Evolutionary conservation across 2,113 vertebrate genomes (phyloP).

Genomic region (Coptodon rendalli): DNA sequence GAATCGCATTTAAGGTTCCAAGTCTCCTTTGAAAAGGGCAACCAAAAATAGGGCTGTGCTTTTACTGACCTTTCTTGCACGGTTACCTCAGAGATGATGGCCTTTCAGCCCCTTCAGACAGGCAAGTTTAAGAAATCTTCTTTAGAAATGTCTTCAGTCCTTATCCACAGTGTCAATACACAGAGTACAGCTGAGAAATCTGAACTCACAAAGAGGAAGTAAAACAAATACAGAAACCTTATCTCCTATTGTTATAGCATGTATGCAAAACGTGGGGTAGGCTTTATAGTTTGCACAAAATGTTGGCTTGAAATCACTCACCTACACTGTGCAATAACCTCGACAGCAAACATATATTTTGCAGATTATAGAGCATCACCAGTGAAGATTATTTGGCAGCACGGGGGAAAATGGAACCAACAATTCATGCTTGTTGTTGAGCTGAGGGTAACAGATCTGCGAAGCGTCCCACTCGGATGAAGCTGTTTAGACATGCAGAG

Average conservation of each 20-base stretch:
- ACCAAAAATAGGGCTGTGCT: constrained; percentile 25
- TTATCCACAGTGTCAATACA: constrained; percentile 21
- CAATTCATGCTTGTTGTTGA: background rate
- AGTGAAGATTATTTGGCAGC: background rate
- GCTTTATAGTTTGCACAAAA: constrained; percentile 10
- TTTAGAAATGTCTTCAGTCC: background rate
- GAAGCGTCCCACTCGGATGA: background rate
- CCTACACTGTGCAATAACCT: background rate
- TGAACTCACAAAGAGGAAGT: background rate
- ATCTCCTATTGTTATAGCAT: background rate
- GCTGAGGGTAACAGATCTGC: constrained; percentile 3
- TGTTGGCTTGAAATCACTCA: background rate
- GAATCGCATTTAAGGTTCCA: background rate
- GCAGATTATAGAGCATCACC: constrained; percentile 28
- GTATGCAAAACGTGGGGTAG: background rate
- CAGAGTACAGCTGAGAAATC: background rate
- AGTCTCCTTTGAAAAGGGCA: constrained; percentile 2
- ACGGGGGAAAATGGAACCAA: background rate
- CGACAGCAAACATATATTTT: constrained; percentile 40
- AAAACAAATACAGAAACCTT: constrained; percentile 7
- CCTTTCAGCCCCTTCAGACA: background rate
- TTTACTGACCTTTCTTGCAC: constrained; percentile 4
- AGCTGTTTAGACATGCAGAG: constrained; percentile 46
- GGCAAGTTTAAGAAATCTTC: background rate
- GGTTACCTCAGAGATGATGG: background rate